Conservation (phyloP, 1,140 invertebrate species). For the Temnothorax curvispinosus region DNA sequence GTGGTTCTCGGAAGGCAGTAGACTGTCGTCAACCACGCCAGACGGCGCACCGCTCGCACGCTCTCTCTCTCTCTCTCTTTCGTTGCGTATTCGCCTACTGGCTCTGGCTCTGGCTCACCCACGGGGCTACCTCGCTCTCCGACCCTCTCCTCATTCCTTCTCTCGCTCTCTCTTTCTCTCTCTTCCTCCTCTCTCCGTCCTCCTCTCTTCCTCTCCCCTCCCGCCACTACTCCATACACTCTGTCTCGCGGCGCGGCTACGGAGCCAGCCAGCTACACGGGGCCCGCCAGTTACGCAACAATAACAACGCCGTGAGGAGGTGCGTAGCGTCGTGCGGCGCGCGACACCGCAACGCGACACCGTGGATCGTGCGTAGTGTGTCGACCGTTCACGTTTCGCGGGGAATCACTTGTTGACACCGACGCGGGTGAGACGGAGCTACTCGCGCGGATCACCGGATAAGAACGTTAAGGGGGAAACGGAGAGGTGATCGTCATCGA, state of each 20-base stretch:
- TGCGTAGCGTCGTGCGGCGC: conserved; percentile 69
- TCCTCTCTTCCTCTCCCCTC: neutral
- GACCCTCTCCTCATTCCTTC: conserved; percentile 45
- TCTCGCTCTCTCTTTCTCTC: conserved; percentile 30
- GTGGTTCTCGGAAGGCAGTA: conserved; percentile 85
- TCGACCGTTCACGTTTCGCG: conserved; percentile 39
- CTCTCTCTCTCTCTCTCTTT: conserved; percentile 64
- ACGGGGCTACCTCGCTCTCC: conserved; percentile 63
- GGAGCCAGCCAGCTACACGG: conserved; percentile 66
- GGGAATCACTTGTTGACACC: conserved; percentile 72
- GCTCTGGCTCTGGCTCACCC: conserved; percentile 55
- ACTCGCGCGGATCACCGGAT: neutral
- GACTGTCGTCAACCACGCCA: conserved; percentile 85
- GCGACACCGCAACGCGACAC: conserved; percentile 69
- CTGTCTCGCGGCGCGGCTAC: conserved; percentile 60
- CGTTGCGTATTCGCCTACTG: conserved; percentile 70
- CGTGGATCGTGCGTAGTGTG: conserved; percentile 59
- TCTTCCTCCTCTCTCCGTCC: too few species aligned
- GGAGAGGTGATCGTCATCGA: neutral
- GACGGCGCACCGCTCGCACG: conserved; percentile 83
- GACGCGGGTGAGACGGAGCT: conserved; percentile 7
- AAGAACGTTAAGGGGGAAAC: neutral
- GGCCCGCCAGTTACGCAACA: conserved; percentile 78
- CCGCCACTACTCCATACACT: conserved; percentile 39
- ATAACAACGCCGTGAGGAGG: conserved; percentile 77